phyloP scores from a whole-genome alignment of 2,888 invertebrate species.

The Chironomus riparius region DNA sequence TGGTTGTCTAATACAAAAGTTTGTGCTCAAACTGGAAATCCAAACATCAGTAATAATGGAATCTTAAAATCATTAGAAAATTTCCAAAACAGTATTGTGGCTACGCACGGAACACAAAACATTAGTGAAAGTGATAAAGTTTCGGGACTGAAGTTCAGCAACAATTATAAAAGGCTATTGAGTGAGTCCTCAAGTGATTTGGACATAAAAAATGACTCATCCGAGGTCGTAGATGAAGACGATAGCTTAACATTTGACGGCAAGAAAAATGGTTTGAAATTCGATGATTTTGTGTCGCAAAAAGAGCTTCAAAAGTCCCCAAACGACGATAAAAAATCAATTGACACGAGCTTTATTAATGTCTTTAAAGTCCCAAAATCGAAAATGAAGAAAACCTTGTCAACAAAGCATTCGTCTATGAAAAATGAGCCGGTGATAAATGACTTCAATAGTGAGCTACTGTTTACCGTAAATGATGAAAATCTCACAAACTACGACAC shows the following conservation, averaged over 20 bases:
- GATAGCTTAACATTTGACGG: neutral
- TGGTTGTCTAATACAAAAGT: no score
- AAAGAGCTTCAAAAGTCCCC: neutral
- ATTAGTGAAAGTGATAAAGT: no score
- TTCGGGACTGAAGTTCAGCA: no score
- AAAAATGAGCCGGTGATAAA: neutral
- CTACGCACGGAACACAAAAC: no score
- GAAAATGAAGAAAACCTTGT: neutral
- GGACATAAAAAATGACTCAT: conserved; percentile 1
- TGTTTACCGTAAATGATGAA: neutral
- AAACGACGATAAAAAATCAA: neutral
- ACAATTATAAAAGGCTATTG: neutral
- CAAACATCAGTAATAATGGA: no score
- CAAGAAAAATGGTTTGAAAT: neutral
- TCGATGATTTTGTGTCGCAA: neutral
- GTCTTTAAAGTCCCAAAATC: conserved; percentile 13
- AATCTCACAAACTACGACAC: conserved; percentile 7
- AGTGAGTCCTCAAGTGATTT: neutral
- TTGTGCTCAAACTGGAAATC: no score
- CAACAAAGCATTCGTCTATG: neutral
- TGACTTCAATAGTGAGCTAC: neutral
- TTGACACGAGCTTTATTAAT: neutral
- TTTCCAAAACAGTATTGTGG: no score
- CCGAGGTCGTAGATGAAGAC: neutral
- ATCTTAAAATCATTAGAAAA: no score